These are phyloP conservation scores for Toxotes lorentzi DNA, from an alignment of 2,797 vertebrate genomes.

Conservation along the genomic window DNA sequence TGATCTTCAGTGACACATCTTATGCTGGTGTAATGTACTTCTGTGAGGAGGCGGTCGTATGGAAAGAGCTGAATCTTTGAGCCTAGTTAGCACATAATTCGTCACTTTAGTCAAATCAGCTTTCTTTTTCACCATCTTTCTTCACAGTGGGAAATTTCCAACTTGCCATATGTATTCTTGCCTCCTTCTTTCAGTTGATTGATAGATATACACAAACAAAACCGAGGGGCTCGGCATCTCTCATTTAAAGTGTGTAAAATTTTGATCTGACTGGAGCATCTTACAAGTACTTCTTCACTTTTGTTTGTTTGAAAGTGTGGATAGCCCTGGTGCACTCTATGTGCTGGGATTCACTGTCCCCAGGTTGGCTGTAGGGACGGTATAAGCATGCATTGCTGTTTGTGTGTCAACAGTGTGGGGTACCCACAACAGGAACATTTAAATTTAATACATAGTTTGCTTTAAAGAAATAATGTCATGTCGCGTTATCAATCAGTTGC, in stretches of 20 bases:
- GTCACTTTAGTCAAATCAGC: not conserved
- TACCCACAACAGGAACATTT: not conserved
- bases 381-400: no score
- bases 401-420: not conserved
- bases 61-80: not conserved
- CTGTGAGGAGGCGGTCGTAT: not conserved
- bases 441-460: not conserved
- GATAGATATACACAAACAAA: no score
- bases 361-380: not conserved
- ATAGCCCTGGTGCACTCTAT: not conserved
- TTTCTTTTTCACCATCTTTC: not conserved
- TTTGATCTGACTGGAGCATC: no score
- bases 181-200: not conserved
- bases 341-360: not conserved
- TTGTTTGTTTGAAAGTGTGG: not conserved
- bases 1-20: conserved; percentile 8
- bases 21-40: not conserved
- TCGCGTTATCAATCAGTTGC: not conserved
- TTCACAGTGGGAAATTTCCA: not conserved
- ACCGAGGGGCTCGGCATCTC: not conserved
- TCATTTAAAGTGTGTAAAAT: not conserved
- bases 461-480: not conserved
- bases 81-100: not conserved
- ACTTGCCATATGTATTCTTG: not conserved
- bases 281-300: not conserved